A percentile compares a stretch with the other conserved stretches of the same genome.
Evolutionary conservation across 2,888 invertebrate species (phyloP).

Genomic region (Noctua janthe): DNA sequence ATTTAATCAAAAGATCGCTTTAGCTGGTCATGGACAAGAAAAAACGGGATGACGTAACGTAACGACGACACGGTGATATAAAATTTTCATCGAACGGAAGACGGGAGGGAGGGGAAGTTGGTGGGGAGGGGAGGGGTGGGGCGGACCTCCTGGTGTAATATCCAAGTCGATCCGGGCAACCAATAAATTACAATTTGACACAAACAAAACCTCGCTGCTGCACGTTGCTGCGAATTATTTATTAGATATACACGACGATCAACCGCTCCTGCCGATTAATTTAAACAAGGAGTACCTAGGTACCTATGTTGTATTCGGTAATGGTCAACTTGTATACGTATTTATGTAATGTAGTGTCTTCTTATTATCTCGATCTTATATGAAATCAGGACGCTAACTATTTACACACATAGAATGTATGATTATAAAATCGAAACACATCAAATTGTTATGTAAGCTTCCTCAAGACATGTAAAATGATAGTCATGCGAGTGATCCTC

Average conservation of each 20-base stretch:
- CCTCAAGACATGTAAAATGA: constrained; percentile 68
- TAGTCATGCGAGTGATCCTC: constrained; percentile 73
- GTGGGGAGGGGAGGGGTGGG: constrained; percentile 31
- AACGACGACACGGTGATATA: constrained; percentile 86
- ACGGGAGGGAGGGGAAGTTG: constrained; percentile 66
- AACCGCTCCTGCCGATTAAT: constrained; percentile 43
- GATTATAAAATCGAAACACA: neutral
- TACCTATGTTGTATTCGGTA: neutral
- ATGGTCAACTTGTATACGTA: neutral
- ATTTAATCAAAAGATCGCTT: constrained; percentile 90
- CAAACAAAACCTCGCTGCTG: constrained; percentile 87
- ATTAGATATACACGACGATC: constrained; percentile 77
- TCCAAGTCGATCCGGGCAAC: constrained; percentile 87
- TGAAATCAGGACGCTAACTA: neutral
- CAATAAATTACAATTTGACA: constrained; percentile 90
- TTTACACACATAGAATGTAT: neutral
- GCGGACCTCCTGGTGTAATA: constrained; percentile 84
- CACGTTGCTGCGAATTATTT: constrained; percentile 86
- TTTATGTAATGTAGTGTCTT: neutral
- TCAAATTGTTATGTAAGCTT: constrained; percentile 5
- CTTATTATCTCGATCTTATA: neutral
- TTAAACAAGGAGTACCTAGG: constrained; percentile 27
- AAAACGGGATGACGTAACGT: constrained; percentile 88
- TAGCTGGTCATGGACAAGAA: constrained; percentile 87
- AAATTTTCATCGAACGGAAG: constrained; percentile 86